Evolutionary conservation across 2,888 invertebrate genomes (phyloP), one percentile per base, ranked within the genome.

Genomic region (Coelogynopora nodosa): DNA sequence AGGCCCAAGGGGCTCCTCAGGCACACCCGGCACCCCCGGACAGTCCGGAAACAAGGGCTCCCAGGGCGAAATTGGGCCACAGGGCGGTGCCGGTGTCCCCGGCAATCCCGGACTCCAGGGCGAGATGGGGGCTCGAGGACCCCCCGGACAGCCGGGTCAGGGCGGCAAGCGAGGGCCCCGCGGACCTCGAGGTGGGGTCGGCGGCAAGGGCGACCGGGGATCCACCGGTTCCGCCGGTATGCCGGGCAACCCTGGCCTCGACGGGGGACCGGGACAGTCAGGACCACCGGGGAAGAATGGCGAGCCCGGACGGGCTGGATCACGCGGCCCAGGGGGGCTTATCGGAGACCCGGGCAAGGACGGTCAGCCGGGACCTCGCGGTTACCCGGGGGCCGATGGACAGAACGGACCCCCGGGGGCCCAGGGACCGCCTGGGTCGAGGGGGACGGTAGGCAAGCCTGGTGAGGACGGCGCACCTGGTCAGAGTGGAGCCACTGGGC

Each of bases 21-120:
- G 49, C 18, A 49, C 49, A 10, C 5, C 49, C 18, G 49, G 49
- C 49, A 49, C 49, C 2, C 49, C 49, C 18, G 49, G 49, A 2
- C 49, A 2, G 2, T 2, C 49, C 18, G 49, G 49, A 2, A 49
- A 2, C 2, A 49, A 49, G 49, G 85, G 85, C 67, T 1, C 10
- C 5, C 85, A 26, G 10, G 85, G 85, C 5, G 27, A 30, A n/a
- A 67, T 67, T 10, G 84, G 84, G 27, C 18, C 84, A 10, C 30
- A 31, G 26, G 84, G 84, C 23, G 23, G 49, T 27, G 49, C 31
- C 26, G 84, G 84, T 28, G 18, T 13, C 10, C 30, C 18, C 26
- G 85, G 85, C 49, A 18, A 31, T 1, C 13, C 31, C 26, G 84
- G 84, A 18, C 28, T 29, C 10, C 30, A 5, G 30, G 84, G 84